Evolutionary conservation across 1,140 invertebrate species (phyloP).

Genomic region (Brachionus koreanus): DNA sequence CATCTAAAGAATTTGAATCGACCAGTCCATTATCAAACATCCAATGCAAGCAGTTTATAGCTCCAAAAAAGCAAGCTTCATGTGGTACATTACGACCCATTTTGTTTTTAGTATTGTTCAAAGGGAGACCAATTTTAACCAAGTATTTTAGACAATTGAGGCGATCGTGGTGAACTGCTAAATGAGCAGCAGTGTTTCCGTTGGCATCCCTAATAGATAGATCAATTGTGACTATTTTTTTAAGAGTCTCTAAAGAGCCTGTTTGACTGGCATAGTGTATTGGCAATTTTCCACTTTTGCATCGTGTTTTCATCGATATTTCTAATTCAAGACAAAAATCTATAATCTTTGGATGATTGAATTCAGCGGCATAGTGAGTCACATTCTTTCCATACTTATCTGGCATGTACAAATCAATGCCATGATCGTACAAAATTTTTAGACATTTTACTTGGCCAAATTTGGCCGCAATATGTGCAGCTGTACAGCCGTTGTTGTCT

Average conservation of each 20-base stretch:
- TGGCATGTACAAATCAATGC: background rate
- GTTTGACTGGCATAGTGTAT: slow-evolving; percentile 32
- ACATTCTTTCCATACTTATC: slow-evolving; percentile 22
- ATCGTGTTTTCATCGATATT: background rate
- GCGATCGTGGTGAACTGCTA: background rate
- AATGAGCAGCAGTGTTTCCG: slow-evolving; percentile 26
- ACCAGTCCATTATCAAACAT: slow-evolving; percentile 13
- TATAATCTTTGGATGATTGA: slow-evolving; percentile 3
- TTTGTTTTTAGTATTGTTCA: slow-evolving; percentile 7
- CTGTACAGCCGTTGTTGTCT: background rate
- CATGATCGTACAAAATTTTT: background rate
- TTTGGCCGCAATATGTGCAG: slow-evolving; percentile 20
- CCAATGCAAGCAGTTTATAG: slow-evolving; percentile 34
- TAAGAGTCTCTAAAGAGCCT: slow-evolving; percentile 2
- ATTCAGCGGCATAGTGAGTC: background rate
- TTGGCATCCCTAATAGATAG: background rate
- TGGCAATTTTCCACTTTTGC: slow-evolving; percentile 28
- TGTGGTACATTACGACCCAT: slow-evolving; percentile 18
- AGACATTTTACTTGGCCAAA: background rate
- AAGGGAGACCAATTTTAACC: background rate
- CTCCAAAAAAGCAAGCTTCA: background rate
- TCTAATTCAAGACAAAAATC: slow-evolving; percentile 11
- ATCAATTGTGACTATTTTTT: slow-evolving; percentile 11
- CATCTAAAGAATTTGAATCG: background rate
- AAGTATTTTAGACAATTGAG: slow-evolving; percentile 35